Evolutionary conservation across 1,140 invertebrate species (phyloP).

Genomic region (Camponotus vicinus): DNA sequence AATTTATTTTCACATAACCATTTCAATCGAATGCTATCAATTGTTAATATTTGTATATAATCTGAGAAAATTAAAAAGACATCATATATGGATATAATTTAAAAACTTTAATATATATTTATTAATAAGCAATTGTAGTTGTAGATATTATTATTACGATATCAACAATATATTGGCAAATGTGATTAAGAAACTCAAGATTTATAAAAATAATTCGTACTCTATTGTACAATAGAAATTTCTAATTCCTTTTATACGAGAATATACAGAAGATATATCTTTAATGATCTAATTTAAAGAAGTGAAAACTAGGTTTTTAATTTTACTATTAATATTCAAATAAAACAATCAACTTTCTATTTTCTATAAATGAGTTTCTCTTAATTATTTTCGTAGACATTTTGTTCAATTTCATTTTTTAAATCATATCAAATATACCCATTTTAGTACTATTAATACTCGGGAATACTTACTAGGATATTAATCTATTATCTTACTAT

Average conservation of each 20-base stretch:
- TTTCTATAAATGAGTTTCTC: conserved; percentile 18
- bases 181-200: no score
- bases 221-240: no score
- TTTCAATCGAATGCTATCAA: not conserved
- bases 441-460: not conserved
- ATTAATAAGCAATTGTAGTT: no score
- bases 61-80: conserved; percentile 3
- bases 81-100: not conserved
- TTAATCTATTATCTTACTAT: not conserved
- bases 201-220: no score
- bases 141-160: no score
- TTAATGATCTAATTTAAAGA: not conserved
- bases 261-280: not conserved
- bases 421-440: not conserved
- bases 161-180: not conserved
- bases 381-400: not conserved
- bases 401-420: no score
- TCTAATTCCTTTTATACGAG: not conserved
- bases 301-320: not conserved
- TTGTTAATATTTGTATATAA: conserved; percentile 31
- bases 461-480: not conserved
- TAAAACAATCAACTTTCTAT: conserved; percentile 11
- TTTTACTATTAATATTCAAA: conserved; percentile 51
- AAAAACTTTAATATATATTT: not conserved
- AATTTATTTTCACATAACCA: not conserved